Base-by-base conservation (phyloP, 2,113 vertebrate genomes). In the Pristiophorus japonicus region DNA sequence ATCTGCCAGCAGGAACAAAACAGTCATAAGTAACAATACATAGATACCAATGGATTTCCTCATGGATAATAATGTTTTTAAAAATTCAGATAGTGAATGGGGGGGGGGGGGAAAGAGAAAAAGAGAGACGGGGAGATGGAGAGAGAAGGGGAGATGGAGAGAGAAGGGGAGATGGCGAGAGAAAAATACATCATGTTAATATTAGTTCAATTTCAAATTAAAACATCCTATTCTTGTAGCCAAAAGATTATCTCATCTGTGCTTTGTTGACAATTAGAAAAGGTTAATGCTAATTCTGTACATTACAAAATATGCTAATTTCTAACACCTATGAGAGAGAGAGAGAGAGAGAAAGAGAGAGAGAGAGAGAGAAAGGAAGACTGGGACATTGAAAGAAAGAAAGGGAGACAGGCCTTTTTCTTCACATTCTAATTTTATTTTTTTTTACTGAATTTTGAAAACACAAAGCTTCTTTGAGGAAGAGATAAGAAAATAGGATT, bases 1-100 rank as follows among this genome's bases (percentile, higher is more conserved):
- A 99, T 99, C 99, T 99, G 95, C 16, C 95, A 63, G 96, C 0
- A 66, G 73, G 96, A 22, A 27, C 12, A 55, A 51, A 47, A 2
- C 66, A 94, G 45, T 90, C 42, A 45, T 45, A 30, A 7, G 16
- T 8, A 62, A 63, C 2, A 62, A n/a, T 6, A 63, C 34, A 22
- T 55, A 63, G 30, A 18, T 38, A 20, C 14, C 8, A 14, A 6
- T 62, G 38, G 14, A 42, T 42, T 81, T 4, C 4, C 38, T 34
- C 30, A n/a, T 3, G 22, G n/a, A 8, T 18, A 42, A 92, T 59
- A 8, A 59, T 59, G 2, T 3, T n/a, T n/a, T n/a, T n/a, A n/a
- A n/a, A n/a, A n/a, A n/a, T n/a, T 38, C 75, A 18, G n/a, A 38
- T 51, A 1, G 5, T 22, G 38, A 55, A 3, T 59, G 2, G 24